A percentile compares a stretch with the other conserved stretches of the same genome.
phyloP scores from a whole-genome alignment of 2,888 invertebrate genomes.

The Cyclophora albipunctata region DNA sequence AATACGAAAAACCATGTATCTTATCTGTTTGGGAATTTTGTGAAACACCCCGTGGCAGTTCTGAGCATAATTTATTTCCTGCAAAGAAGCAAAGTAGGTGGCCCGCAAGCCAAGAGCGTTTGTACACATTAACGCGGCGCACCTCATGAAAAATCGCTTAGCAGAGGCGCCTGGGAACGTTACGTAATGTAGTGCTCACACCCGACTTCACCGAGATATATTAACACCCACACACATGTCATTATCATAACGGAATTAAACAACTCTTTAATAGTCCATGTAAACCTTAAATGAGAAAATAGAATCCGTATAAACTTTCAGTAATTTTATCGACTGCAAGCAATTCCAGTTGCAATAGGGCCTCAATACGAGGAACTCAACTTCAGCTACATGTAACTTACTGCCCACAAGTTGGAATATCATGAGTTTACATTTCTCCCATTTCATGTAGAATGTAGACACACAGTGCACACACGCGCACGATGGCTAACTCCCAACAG shows the following conservation, averaged over 20 bases:
- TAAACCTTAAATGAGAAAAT: too few relatives aligned
- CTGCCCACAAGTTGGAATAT: too few relatives aligned
- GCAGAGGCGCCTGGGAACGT: slow-evolving; percentile 48
- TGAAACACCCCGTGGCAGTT: slow-evolving; percentile 40
- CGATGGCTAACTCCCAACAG: too few relatives aligned
- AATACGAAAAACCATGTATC: slow-evolving; percentile 18
- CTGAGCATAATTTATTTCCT: slow-evolving; percentile 68
- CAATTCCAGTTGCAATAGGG: too few relatives aligned
- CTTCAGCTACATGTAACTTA: too few relatives aligned
- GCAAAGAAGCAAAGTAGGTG: slow-evolving; percentile 60
- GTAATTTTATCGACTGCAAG: too few relatives aligned
- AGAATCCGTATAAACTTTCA: too few relatives aligned
- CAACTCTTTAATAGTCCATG: too few relatives aligned
- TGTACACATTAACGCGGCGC: slow-evolving; percentile 69
- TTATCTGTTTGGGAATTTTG: slow-evolving; percentile 55
- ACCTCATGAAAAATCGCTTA: slow-evolving; percentile 74
- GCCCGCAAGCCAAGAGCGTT: slow-evolving; percentile 60
- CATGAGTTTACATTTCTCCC: too few relatives aligned
- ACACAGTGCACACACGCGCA: too few relatives aligned
- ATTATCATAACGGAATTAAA: neutral
- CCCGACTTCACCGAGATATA: slow-evolving; percentile 23
- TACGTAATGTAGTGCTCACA: slow-evolving; percentile 32
- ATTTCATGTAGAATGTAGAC: too few relatives aligned
- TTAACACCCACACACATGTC: slow-evolving; percentile 6
- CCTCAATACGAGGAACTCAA: too few relatives aligned